Evolutionary conservation across 2,113 vertebrate species (phyloP), one percentile per base, ranked within the genome.

Genomic region (Rhineura floridana): DNA sequence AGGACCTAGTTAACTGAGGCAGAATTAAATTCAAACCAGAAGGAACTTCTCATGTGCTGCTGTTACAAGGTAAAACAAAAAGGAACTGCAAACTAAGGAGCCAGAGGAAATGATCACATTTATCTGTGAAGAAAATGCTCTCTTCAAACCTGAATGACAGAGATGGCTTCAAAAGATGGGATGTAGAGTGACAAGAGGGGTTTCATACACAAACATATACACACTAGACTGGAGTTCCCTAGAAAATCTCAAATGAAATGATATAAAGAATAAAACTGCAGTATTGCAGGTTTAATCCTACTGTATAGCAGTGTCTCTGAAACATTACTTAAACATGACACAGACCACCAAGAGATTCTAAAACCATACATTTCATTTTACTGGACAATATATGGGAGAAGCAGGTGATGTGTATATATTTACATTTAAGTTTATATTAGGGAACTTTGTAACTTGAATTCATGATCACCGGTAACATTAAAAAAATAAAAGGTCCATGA

Each of bases 11-110:
- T 93, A 94, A 90, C 42, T 92, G 30, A 84, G 88, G 83, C 52
- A 94, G 89, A 96, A 95, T 87, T 92, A 92, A 93, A 88, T 89
- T 81, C 81, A 92, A 94, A 90, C n/a, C 17, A 91, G 86, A 9
- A 91, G 78, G 83, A 95, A 95, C 89, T 93, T 25, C 84, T 87
- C 73, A 90, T 89, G 88, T 89, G 39, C 59, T 82, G 75, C 46
- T 81, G 88, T 50, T 93, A 82, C 88, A 93, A 91, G 63, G 83
- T 67, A 87, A 89, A 83, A 83, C 90, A 89, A 93, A 89, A 1
- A 3, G 73, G 25, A 88, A 63, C 25, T 48, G 17, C 62, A 90
- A 70, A 83, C 25, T 36, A 90, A 83, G 42, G 33, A 83, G 63
- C 73, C 70, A 46, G 72, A 48, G 62, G 25, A 83, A 93, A 85